These are phyloP conservation scores for Lindbergichthys nudifrons DNA, from an alignment of 2,797 vertebrate species.

Conservation along the genomic window DNA sequence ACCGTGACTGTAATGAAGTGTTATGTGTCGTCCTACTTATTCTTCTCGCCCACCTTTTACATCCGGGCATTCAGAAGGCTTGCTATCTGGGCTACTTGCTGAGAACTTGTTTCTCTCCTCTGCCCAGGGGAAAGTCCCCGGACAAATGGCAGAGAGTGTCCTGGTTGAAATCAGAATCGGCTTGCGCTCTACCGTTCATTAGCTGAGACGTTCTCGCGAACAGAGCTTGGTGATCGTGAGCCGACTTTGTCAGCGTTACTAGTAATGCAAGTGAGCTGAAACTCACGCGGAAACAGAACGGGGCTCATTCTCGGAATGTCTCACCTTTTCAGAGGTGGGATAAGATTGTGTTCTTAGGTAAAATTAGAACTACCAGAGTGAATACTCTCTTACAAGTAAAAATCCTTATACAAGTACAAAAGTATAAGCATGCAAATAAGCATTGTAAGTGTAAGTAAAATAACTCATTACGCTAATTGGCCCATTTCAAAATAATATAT, in stretches of 20 bases:
- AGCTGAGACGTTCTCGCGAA: slow-evolving; percentile 60
- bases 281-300: slow-evolving; percentile 67
- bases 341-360: no score
- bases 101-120: slow-evolving; percentile 48
- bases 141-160: slow-evolving; percentile 76
- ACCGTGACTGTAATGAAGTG: neutral
- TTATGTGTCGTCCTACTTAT: accelerated
- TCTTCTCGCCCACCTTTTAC: accelerated
- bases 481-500: no score
- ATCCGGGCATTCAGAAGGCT: slow-evolving; percentile 80
- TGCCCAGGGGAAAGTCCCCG: slow-evolving; percentile 85
- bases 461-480: no score
- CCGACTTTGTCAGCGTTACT: slow-evolving; percentile 56
- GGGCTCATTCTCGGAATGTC: slow-evolving; percentile 83
- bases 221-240: slow-evolving; percentile 54
- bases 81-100: slow-evolving; percentile 76
- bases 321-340: no score
- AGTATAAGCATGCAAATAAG: no score
- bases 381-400: no score
- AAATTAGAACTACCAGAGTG: no score
- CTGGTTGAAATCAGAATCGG: slow-evolving; percentile 41
- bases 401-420: no score
- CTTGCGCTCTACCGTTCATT: accelerated
- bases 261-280: slow-evolving; percentile 70
- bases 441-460: no score